These are phyloP conservation scores for Drosophila stalkeri DNA, from an alignment of 2,888 invertebrate genomes.

Conservation along the genomic window DNA sequence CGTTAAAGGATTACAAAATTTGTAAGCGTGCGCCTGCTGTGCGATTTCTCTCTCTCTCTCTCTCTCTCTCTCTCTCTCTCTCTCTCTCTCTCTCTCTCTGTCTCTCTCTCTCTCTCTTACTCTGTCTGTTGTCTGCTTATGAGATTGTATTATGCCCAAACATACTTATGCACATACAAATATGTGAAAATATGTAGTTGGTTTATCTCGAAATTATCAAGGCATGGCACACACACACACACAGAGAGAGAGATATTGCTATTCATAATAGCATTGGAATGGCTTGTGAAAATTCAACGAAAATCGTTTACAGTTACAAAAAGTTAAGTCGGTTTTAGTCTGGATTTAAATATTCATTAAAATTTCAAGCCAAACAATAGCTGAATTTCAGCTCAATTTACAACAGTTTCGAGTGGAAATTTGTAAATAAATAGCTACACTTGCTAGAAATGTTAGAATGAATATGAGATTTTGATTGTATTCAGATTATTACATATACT, in stretches of 20 bases:
- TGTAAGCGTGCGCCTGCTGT: slow-evolving; percentile 65
- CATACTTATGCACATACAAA: slow-evolving; percentile 24
- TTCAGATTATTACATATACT: not conserved
- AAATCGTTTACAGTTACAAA: slow-evolving; percentile 22
- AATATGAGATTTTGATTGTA: not conserved
- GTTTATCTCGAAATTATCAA: slow-evolving; percentile 50
- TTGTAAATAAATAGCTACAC: not conserved
- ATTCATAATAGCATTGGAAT: slow-evolving; percentile 29
- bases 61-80: too few species aligned
- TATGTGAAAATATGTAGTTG: slow-evolving; percentile 28
- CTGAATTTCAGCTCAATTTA: slow-evolving; percentile 10
- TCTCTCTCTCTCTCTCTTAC: too few species aligned
- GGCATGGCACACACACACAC: slow-evolving; percentile 19
- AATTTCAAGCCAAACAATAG: slow-evolving; percentile 7
- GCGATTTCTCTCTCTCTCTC: slow-evolving; percentile 11
- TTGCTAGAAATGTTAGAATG: not conserved
- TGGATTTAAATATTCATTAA: slow-evolving; percentile 24
- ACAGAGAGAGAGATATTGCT: not conserved
- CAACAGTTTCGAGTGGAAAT: not conserved
- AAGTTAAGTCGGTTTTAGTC: slow-evolving; percentile 22
- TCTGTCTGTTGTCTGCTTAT: not conserved
- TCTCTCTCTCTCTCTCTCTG: not conserved
- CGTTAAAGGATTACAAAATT: slow-evolving; percentile 80
- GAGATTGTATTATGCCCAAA: slow-evolving; percentile 25
- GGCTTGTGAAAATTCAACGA: slow-evolving; percentile 8